Conservation (phyloP, 2,888 invertebrate species). For the Malacosoma neustria region DNA sequence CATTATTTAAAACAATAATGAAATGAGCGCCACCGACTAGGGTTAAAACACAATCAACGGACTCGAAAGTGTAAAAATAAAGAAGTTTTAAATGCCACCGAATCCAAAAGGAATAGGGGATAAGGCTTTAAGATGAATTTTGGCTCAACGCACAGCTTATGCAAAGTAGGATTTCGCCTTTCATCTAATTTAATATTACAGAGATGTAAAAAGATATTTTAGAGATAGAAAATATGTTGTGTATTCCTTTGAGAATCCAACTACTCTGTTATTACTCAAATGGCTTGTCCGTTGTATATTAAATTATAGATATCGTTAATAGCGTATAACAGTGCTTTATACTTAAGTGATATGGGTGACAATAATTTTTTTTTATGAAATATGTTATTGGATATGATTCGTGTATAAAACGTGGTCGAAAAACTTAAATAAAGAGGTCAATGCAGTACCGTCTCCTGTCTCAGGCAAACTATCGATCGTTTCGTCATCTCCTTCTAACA, state of each 20-base stretch:
- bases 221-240: not conserved
- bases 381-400: too few relatives aligned
- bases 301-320: not conserved
- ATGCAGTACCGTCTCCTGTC: constrained; percentile 69
- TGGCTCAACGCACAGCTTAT: constrained; percentile 35
- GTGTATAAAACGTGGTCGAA: constrained; percentile 32
- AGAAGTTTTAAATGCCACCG: constrained; percentile 24
- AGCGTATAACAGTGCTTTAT: too few relatives aligned
- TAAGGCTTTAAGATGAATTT: constrained; percentile 27
- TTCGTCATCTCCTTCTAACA: constrained; percentile 65
- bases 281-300: not conserved
- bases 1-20: too few relatives aligned
- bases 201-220: constrained; percentile 20
- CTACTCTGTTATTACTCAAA: not conserved
- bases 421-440: constrained; percentile 67
- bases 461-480: constrained; percentile 66
- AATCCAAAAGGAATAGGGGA: constrained; percentile 28
- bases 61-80: too few relatives aligned
- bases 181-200: constrained; percentile 48
- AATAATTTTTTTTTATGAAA: too few relatives aligned
- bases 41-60: too few relatives aligned
- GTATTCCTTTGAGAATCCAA: not conserved
- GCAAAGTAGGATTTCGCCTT: constrained; percentile 43
- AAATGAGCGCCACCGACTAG: too few relatives aligned
- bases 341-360: too few relatives aligned